Evolutionary conservation across 2,113 vertebrate genomes (phyloP).

Genomic region (Melanocharis versteri): DNA sequence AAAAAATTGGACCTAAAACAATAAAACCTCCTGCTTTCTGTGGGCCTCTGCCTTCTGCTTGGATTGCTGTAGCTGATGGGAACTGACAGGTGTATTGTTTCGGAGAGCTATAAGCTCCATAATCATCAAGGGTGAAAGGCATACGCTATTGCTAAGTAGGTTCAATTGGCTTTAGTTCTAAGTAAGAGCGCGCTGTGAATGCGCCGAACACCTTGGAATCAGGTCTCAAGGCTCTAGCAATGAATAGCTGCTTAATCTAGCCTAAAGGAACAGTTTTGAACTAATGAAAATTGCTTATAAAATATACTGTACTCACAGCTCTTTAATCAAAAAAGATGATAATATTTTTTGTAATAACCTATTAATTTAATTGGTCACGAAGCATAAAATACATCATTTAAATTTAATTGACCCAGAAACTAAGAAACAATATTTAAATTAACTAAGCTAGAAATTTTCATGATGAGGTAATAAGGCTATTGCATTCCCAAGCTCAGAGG

Average conservation of each 20-base stretch:
- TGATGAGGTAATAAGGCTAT: slow-evolving; percentile 85
- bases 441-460: slow-evolving; percentile 84
- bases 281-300: slow-evolving; percentile 99
- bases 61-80: slow-evolving; percentile 89
- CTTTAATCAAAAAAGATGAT: slow-evolving; percentile 98
- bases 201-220: slow-evolving; percentile 89
- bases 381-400: slow-evolving; percentile 98
- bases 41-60: slow-evolving; percentile 91
- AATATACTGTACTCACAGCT: slow-evolving; percentile 96
- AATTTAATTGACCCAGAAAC: slow-evolving; percentile 99
- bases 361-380: slow-evolving; percentile 99
- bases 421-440: slow-evolving; percentile 94
- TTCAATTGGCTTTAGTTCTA: slow-evolving; percentile 98
- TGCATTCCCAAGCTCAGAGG: slow-evolving; percentile 73
- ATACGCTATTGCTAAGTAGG: slow-evolving; percentile 91
- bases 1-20: slow-evolving; percentile 86
- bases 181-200: slow-evolving; percentile 90
- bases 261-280: slow-evolving; percentile 93
- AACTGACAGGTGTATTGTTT: slow-evolving; percentile 99
- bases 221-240: slow-evolving; percentile 82
- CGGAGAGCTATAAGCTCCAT: slow-evolving; percentile 92
- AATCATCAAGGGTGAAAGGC: slow-evolving; percentile 94
- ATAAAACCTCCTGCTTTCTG: slow-evolving; percentile 85
- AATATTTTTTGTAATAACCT: slow-evolving; percentile 93
- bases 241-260: slow-evolving; percentile 94